A percentile compares a stretch with the other conserved stretches of the same genome.
Evolutionary conservation across 2,113 vertebrate genomes (phyloP).

Genomic region (Acanthisitta chloris): DNA sequence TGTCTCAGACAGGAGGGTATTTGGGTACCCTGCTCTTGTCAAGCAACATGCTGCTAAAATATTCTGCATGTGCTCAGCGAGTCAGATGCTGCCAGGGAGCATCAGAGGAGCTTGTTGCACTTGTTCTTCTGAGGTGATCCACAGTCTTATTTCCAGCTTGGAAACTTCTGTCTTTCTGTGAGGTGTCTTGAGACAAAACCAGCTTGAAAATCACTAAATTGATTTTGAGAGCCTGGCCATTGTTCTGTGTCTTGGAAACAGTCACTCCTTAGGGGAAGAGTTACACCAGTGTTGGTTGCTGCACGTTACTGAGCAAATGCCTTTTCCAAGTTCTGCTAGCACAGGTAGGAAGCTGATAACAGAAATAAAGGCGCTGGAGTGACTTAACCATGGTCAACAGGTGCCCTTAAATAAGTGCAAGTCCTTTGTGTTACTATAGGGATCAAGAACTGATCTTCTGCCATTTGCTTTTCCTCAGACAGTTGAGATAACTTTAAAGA

Average conservation of each 20-base stretch:
- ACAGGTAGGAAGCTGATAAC: neutral
- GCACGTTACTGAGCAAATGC: neutral
- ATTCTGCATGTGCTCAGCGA: fast-evolving
- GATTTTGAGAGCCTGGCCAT: neutral
- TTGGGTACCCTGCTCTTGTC: neutral
- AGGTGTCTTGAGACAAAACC: neutral
- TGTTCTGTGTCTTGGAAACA: neutral
- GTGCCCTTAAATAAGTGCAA: neutral
- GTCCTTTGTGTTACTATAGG: neutral
- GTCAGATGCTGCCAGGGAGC: neutral
- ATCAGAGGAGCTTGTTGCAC: fast-evolving
- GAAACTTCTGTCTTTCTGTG: neutral
- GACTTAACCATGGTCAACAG: neutral
- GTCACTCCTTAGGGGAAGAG: neutral
- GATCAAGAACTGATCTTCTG: constrained; percentile 34
- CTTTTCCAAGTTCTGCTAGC: neutral
- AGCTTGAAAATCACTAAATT: neutral
- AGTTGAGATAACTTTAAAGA: constrained; percentile 39
- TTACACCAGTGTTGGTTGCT: fast-evolving
- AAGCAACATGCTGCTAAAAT: neutral
- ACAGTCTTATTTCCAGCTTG: neutral
- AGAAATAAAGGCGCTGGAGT: neutral
- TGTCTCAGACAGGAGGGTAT: neutral
- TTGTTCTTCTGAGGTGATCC: neutral
- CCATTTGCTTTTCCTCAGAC: constrained; percentile 35